Percentiles rank a stretch among this genome's conserved stretches.
Conservation (phyloP, 1,140 invertebrate genomes). For the Drosophila tristis region DNA sequence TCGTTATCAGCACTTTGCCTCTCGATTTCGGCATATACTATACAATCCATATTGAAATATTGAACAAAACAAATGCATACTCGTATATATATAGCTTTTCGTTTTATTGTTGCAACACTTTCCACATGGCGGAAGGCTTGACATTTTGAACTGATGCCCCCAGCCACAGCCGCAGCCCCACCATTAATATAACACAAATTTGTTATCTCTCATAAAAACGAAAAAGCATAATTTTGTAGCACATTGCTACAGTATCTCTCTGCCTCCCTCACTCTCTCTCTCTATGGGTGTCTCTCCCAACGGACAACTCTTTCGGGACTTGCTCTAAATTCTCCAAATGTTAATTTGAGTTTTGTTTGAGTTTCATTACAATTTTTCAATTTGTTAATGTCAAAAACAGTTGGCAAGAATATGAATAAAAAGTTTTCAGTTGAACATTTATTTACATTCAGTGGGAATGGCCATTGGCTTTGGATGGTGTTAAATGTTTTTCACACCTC, state of each 20-base stretch:
- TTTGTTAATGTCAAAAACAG: conserved; percentile 72
- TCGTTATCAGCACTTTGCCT: conserved; percentile 79
- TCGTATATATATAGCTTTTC: conserved; percentile 5
- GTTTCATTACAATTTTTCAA: conserved; percentile 68
- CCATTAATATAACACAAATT: conserved; percentile 59
- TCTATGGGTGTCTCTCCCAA: conserved; percentile 25
- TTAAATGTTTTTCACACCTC: conserved; percentile 57
- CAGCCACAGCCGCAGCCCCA: background rate
- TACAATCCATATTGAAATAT: conserved; percentile 49
- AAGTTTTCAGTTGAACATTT: conserved; percentile 47
- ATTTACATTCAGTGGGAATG: conserved; percentile 57
- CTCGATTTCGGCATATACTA: conserved; percentile 60
- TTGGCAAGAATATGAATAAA: conserved; percentile 36
- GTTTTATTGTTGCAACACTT: conserved; percentile 58
- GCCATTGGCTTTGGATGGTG: conserved; percentile 40
- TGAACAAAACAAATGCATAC: conserved; percentile 8
- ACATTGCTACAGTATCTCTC: conserved; percentile 33
- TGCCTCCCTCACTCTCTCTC: conserved; percentile 12
- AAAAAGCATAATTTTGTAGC: conserved; percentile 62
- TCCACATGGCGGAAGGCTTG: conserved; percentile 48
- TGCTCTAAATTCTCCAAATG: conserved; percentile 58
- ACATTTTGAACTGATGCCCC: conserved; percentile 68
- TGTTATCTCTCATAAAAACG: conserved; percentile 75
- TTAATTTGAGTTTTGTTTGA: conserved; percentile 35
- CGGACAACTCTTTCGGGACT: conserved; percentile 57